Conservation (phyloP, 1,140 invertebrate genomes). For the Tetranychus cinnabarinus region DNA sequence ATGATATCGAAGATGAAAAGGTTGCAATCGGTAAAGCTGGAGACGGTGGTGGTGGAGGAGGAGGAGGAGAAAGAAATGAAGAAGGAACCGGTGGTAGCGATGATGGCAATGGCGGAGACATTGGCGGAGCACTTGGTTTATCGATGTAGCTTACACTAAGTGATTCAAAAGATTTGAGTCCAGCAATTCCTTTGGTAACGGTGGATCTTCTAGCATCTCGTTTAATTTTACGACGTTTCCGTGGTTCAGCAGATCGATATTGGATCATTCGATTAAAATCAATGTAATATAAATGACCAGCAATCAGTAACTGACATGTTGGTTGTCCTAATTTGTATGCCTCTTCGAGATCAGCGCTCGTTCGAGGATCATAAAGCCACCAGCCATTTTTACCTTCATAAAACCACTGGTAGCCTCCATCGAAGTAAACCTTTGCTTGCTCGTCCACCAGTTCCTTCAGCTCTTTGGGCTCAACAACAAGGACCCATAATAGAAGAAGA, state of each 20-base stretch:
- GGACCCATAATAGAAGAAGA: constrained; percentile 6
- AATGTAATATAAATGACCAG: constrained; percentile 70
- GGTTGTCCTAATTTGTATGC: constrained; percentile 11
- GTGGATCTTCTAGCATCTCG: constrained; percentile 34
- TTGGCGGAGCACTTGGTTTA: too few species aligned
- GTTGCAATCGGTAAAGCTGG: too few species aligned
- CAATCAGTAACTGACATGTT: constrained; percentile 57
- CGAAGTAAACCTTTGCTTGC: constrained; percentile 14
- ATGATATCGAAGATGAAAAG: too few species aligned
- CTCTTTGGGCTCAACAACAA: constrained; percentile 8
- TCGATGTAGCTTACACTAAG: too few species aligned
- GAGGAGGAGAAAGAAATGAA: too few species aligned
- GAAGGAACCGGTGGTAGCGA: too few species aligned
- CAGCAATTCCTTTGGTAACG: constrained; percentile 53
- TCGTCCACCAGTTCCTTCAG: neutral
- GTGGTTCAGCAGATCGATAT: constrained; percentile 52
- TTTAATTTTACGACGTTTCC: constrained; percentile 52
- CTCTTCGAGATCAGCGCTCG: constrained; percentile 59
- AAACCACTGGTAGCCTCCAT: constrained; percentile 72
- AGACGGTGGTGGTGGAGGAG: too few species aligned
- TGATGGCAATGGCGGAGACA: too few species aligned
- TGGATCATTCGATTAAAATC: constrained; percentile 77
- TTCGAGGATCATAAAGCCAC: constrained; percentile 91
- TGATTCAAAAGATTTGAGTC: constrained; percentile 21
- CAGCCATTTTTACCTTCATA: constrained; percentile 87